Percentiles rank a stretch among this genome's conserved stretches.
phyloP scores from a whole-genome alignment of 1,140 invertebrate species.

The Solenopsis fugax region DNA sequence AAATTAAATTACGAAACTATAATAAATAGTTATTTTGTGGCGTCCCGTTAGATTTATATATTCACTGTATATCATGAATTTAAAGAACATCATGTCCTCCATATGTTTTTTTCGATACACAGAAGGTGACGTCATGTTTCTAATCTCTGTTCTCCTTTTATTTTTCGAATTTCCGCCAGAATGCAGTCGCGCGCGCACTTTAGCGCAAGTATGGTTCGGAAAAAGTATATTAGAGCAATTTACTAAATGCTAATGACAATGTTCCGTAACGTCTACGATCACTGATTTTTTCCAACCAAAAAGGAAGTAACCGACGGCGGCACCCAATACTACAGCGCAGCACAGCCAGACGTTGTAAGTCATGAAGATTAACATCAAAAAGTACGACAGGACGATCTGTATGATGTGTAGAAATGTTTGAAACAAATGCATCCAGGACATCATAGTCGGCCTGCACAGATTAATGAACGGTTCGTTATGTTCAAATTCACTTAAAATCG shows the following conservation, averaged over 20 bases:
- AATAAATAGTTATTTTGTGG: conserved; percentile 25
- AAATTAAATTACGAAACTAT: conserved; percentile 52
- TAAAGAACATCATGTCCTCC: conserved; percentile 37
- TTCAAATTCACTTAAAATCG: background rate
- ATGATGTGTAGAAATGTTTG: conserved; percentile 96
- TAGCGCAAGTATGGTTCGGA: background rate
- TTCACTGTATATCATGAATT: conserved; percentile 50
- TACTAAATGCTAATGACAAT: conserved; percentile 92
- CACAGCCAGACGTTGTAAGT: conserved; percentile 99
- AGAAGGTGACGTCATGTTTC: background rate
- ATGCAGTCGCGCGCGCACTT: conserved; percentile 51
- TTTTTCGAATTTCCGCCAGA: conserved; percentile 32
- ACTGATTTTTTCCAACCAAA: conserved; percentile 97
- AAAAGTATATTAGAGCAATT: conserved; percentile 35
- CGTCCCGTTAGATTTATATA: conserved; percentile 19
- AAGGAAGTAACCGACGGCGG: conserved; percentile 96
- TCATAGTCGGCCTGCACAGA: conserved; percentile 91
- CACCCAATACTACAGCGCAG: conserved; percentile 95
- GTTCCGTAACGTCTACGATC: conserved; percentile 97
- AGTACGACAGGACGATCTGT: conserved; percentile 96
- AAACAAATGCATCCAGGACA: conserved; percentile 92
- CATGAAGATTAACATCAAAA: conserved; percentile 99
- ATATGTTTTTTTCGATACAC: conserved; percentile 1
- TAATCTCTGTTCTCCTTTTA: conserved; percentile 6
- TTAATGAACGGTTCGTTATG: conserved; percentile 60